Conservation (phyloP, 2,113 vertebrate genomes). For the Forbesichthys agassizii region DNA sequence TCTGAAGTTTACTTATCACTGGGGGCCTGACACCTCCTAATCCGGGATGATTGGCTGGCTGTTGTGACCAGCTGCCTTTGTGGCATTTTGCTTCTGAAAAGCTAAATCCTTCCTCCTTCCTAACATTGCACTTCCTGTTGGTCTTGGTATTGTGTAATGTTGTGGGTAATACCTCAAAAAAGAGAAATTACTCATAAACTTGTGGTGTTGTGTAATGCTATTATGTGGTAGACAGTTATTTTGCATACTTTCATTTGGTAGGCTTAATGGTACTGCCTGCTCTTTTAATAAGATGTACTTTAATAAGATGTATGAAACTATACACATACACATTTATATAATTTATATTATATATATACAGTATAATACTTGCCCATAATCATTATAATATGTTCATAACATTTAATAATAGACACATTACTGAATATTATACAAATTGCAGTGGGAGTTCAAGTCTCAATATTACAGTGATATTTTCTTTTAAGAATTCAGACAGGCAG, state of each 20-base stretch:
- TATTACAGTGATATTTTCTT: conserved; percentile 47
- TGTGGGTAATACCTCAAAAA: background rate
- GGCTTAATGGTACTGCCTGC: conserved; percentile 8
- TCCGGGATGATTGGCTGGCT: conserved; percentile 56
- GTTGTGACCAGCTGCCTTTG: conserved; percentile 41
- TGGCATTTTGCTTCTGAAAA: conserved; percentile 46
- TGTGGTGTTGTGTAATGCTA: no score
- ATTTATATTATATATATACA: background rate
- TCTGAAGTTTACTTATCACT: conserved; percentile 35
- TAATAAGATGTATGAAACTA: conserved; percentile 3
- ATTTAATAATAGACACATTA: conserved; percentile 19
- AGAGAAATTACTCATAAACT: no score
- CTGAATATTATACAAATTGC: conserved; percentile 31
- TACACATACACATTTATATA: background rate
- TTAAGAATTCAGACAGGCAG: conserved; percentile 15
- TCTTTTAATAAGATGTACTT: background rate
- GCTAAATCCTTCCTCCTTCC: conserved; percentile 26
- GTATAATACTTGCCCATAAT: no score
- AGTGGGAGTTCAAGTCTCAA: conserved; percentile 15
- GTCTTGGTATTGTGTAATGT: background rate
- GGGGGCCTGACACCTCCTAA: conserved; percentile 56
- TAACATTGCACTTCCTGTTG: background rate
- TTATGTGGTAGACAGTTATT: no score
- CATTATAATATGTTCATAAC: no score
- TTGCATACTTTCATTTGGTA: background rate